These are phyloP conservation scores for Aplidium turbinatum DNA, from an alignment of 23 tunicate genomes.

Conservation along the genomic window DNA sequence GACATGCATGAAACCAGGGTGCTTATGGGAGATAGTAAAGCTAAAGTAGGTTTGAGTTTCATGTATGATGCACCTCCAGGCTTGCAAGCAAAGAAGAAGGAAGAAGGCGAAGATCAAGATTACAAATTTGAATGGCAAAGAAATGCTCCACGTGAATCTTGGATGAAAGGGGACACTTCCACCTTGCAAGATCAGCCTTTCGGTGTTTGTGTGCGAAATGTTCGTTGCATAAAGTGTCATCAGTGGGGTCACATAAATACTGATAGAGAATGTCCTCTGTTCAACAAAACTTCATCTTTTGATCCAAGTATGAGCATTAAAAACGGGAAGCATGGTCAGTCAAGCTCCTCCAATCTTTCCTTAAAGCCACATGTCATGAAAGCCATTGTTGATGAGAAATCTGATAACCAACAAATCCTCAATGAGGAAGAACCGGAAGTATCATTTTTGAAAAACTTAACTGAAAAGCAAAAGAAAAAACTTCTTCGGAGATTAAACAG, in stretches of 20 bases:
- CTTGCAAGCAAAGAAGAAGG: slow-evolving; percentile 66
- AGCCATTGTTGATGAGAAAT: slow-evolving; percentile 61
- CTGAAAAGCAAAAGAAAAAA: slow-evolving; percentile 84
- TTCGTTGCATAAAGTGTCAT: slow-evolving; percentile 94
- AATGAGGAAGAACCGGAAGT: slow-evolving; percentile 87
- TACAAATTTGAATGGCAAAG: slow-evolving; percentile 99
- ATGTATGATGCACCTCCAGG: slow-evolving; percentile 99
- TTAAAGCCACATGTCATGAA: slow-evolving; percentile 73
- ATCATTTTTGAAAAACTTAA: slow-evolving; percentile 77
- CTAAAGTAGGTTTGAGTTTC: slow-evolving; percentile 98
- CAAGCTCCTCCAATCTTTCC: slow-evolving; percentile 44
- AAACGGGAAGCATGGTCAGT: slow-evolving; percentile 28
- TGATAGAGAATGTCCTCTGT: slow-evolving; percentile 95
- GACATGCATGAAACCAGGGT: slow-evolving; percentile 98
- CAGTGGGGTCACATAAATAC: slow-evolving; percentile 99
- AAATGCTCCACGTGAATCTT: slow-evolving; percentile 94
- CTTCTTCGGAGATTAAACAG: slow-evolving; percentile 67
- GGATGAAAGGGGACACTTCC: slow-evolving; percentile 90
- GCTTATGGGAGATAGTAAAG: slow-evolving; percentile 98
- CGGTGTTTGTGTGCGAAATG: slow-evolving; percentile 95
- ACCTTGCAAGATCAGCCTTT: slow-evolving; percentile 96
- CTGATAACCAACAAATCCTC: slow-evolving; percentile 51
- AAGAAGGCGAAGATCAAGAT: slow-evolving; percentile 76
- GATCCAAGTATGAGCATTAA: slow-evolving; percentile 69
- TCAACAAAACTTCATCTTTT: slow-evolving; percentile 86